Base-by-base conservation (phyloP, 2,113 vertebrate genomes). In the Ochotona curzoniae region DNA sequence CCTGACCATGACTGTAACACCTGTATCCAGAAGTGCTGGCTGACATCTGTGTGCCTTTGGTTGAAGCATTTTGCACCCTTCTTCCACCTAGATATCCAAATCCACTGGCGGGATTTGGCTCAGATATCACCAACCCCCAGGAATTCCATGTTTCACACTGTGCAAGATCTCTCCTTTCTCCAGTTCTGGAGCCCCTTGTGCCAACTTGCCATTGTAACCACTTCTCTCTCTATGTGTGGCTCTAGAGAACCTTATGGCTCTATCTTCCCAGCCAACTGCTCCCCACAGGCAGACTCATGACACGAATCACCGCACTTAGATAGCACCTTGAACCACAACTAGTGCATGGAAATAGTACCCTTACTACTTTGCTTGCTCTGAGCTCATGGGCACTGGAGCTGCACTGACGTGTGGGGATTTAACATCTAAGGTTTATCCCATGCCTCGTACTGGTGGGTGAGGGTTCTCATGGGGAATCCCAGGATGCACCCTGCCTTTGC, bases 1-100 rank as follows among this genome's bases (percentile, higher is more conserved):
- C 2, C 20, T 12, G 7, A 8, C 15, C 30, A 3, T 20, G 12
- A 8, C 5, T 6, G 7, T 21, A 6, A 10, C 1, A 49, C 10
- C 14, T 90, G 23, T 25, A 7, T 2, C 9, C 1, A 28, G 1
- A 6, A 28, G 26, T 11, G 4, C 12, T 17, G 9, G 13, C 23
- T 81, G 2, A 23, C 1, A 26, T 7, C 30, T 28, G 1, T 5
- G 5, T 2, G 18, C 14, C 12, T 18, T 25, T 60, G 44, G 25
- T 89, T 51, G 30, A 63, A 67, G 25, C 2, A 2, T 8, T 1
- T 54, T 32, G 12, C 5, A 4, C 8, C 26, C 54, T 64, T 17
- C 38, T 63, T 35, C n/a, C 30, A 17, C 63, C 18, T 66, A 9
- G 32, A 51, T 7, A 30, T 18, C 35, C 49, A 14, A 21, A 8